Base-by-base conservation (phyloP, 2,888 invertebrate species). In the Patella ulyssiponensis region DNA sequence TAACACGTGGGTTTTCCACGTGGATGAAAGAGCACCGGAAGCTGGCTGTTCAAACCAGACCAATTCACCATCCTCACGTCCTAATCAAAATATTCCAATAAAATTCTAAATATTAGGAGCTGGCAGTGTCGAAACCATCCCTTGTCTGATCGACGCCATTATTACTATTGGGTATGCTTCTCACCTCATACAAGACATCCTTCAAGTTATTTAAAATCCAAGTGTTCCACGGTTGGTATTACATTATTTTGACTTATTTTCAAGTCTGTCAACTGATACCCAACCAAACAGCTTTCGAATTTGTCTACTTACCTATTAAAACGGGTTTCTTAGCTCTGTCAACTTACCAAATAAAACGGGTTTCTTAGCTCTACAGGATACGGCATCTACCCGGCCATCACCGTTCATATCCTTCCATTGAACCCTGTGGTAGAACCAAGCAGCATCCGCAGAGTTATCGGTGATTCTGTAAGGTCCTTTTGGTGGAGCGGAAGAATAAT, bases 11-110 rank as follows among this genome's bases (percentile, higher is more conserved):
- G 82, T 73, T 20, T 75, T 81, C 88, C 88, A 88, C 11, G 82
- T 79, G 12, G 77, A 71, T 20, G 71, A 27, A 17, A 85, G 77
- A 17, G 79, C 77, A 33, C 82, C 80, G 1, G 79, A 74, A 64
- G 20, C 64, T 0, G 88, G 86, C 58, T 87, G 86, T 70, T 85
- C 85, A 33, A 87, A 81, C 88, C 88, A 88, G 12, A 88, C 69
- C 33, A 88, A 75, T 74, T 87, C 80, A 33, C 84, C 82, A 56
- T 83, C 79, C 52, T 80, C 76, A 54, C 77, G 27, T 20, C 85
- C 86, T 86, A 71, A 11, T 33, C 27, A 15, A 15, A 73, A 52
- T 20, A 23, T 76, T 15, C 54, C 12, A 27, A 69, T 51, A 14
- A 20, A 27, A 27, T 7, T 27, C n/a, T 1, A 71, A 33, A 27